Base-by-base conservation (phyloP, 2,113 vertebrate genomes). In the Morone saxatilis region DNA sequence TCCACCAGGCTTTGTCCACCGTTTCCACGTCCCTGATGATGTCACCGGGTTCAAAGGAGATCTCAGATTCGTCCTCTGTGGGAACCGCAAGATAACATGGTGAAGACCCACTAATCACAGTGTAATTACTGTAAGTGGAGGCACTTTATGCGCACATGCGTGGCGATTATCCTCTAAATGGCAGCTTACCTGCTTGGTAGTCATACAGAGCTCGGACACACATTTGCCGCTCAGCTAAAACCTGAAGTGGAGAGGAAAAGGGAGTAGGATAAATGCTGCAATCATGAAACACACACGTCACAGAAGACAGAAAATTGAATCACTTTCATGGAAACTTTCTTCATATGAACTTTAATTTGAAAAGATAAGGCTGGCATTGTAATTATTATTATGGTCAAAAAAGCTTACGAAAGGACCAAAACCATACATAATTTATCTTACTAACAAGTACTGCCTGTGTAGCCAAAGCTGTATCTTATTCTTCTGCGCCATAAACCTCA, bases 21-120 rank as follows among this genome's bases (percentile, higher is more conserved):
- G 92, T 94, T 71, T 96, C 96, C 91, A 96, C 95, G 7, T 92
- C 93, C 67, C 84, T 89, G 81, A 96, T 95, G 92, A 95, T 95
- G 93, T 96, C 95, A 76, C 95, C 95, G 0, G 94, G 94, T 86
- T 96, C 94, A 84, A 96, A 95, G 68, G 95, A 96, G 88, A 96
- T 93, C 94, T 96, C 95, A 0, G 93, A 94, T 66, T 96, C 96
- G 16, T 96, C 96, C 88, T 96, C 95, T 96, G 91, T 81, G 81
- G 86, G 84, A 91, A 78, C 57, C 84, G 25, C 78, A 80, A 90
- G 90, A 93, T 84, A 90, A 90, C 86, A 89, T 13, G 59, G 74
- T 90, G 77, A 91, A 77, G 57, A 84, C 81, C 86, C 65, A 20
- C 80, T 86, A 91, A 93, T 93, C 83, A 86, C 73, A 68, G 72